phyloP scores from a whole-genome alignment of 2,797 vertebrate species.

The Diglossa cyanea region DNA sequence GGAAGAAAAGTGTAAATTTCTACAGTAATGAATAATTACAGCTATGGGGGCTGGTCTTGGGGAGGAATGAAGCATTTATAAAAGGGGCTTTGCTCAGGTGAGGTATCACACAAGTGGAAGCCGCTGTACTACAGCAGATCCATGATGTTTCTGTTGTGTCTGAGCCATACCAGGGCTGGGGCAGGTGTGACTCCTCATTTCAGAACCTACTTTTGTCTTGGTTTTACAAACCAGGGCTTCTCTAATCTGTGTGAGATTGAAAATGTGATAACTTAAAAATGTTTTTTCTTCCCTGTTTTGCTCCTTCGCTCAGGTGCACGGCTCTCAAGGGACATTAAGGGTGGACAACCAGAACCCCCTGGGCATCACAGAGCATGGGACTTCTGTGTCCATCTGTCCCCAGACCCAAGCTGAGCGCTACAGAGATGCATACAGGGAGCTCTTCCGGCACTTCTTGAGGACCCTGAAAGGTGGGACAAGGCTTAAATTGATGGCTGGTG shows the following conservation, averaged over 20 bases:
- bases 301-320: conserved; percentile 1
- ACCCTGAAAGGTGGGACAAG: conserved; percentile 30
- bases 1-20: background rate
- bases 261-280: background rate
- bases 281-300: background rate
- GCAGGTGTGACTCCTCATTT: background rate
- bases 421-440: conserved; percentile 8
- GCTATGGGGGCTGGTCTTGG: background rate
- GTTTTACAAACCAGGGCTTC: background rate
- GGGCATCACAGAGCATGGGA: conserved; percentile 47
- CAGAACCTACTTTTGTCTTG: background rate
- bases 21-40: background rate
- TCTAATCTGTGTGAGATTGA: rapidly evolving
- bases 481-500: rapidly evolving
- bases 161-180: rapidly evolving
- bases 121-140: rapidly evolving
- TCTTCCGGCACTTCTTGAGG: conserved; percentile 58
- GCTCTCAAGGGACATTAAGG: conserved; percentile 44
- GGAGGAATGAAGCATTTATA: background rate
- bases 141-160: rapidly evolving
- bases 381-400: background rate
- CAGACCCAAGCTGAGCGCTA: conserved; percentile 33
- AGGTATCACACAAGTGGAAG: background rate
- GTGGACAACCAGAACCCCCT: conserved; percentile 61
- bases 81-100: background rate